Evolutionary conservation across 2,113 vertebrate species (phyloP), one percentile per base, ranked within the genome.

Genomic region (Neoarius graeffei): DNA sequence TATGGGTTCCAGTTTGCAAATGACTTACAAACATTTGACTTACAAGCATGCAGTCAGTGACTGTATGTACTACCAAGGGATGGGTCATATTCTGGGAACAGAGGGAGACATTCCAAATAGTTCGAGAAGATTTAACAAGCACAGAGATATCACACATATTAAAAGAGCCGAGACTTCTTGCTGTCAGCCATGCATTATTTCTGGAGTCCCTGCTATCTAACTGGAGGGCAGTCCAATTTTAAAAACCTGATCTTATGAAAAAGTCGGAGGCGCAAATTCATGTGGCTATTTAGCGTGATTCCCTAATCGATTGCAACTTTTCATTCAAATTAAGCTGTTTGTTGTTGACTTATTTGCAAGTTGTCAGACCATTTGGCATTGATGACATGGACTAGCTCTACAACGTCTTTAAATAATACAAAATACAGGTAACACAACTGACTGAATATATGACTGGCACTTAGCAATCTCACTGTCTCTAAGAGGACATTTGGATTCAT

Each of bases 401-500:
- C 30, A 81, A 80, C 35, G 56, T 59, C 17, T 5, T 1, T 25
- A 62, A 62, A 42, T 82, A 14, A 62, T 62, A 48, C 7, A 42
- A 62, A 82, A 42, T 23, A 62, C 20, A 62, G 10, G 19, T 82
- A 62, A 82, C 30, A 62, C 79, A 81, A 6, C 15, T 5, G 19
- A 62, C 3, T 50, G 59, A 52, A 8, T 23, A 77, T 62, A 11
- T 62, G 79, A 27, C 76, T 27, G 76, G 25, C 76, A 79, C 52
- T 56, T 79, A 79, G 83, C 54, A 50, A 56, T 48, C 30, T 9
- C 9, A 25, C 50, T 30, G 50, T 48, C 71, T 80, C 74, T 23
- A 50, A 66, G 14, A 80, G 77, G 85, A 67, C 48, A 86, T 86
- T 86, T 57, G 50, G 81, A 81, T 81, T 81, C 84, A 85, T 42